These are phyloP conservation scores for Homarus americanus DNA, from an alignment of 1,140 invertebrate species.

Conservation along the genomic window DNA sequence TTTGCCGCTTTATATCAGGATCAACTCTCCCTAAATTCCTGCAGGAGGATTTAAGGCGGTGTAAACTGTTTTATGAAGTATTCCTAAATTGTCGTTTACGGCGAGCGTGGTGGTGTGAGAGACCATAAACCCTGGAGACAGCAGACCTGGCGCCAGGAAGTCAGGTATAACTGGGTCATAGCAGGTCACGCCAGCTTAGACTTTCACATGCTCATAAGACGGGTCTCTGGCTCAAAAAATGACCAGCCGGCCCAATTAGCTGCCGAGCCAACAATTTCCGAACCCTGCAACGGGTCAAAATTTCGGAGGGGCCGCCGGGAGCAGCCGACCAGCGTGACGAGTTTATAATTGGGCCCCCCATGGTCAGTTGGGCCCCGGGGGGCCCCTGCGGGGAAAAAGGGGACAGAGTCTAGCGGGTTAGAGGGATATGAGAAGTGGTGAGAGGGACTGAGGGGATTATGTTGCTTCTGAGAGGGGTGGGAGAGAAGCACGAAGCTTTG, in stretches of 20 bases:
- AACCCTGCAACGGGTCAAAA: conserved; percentile 7
- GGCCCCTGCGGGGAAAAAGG: background rate
- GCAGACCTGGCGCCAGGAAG: background rate
- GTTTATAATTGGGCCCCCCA: conserved; percentile 66
- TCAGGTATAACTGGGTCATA: background rate
- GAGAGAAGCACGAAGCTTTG: no score
- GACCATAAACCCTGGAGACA: conserved; percentile 21
- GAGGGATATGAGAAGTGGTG: no score
- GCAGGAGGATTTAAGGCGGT: conserved; percentile 29
- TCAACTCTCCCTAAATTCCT: conserved; percentile 16
- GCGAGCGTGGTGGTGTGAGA: conserved; percentile 7
- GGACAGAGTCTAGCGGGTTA: no score
- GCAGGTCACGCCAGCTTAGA: background rate
- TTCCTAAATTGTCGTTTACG: conserved; percentile 53
- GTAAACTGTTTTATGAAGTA: conserved; percentile 58
- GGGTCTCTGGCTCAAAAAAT: conserved; percentile 3
- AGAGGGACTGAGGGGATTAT: no score
- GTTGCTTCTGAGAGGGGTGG: no score
- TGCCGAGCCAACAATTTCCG: conserved; percentile 57
- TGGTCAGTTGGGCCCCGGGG: conserved; percentile 27
- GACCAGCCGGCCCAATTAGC: conserved; percentile 58
- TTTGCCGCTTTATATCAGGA: conserved; percentile 22
- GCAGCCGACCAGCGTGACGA: conserved; percentile 56
- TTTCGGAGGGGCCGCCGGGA: conserved; percentile 47
- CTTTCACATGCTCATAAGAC: background rate